Conservation (phyloP, 1,140 invertebrate genomes). For the Cyphomyrmex costatus region DNA sequence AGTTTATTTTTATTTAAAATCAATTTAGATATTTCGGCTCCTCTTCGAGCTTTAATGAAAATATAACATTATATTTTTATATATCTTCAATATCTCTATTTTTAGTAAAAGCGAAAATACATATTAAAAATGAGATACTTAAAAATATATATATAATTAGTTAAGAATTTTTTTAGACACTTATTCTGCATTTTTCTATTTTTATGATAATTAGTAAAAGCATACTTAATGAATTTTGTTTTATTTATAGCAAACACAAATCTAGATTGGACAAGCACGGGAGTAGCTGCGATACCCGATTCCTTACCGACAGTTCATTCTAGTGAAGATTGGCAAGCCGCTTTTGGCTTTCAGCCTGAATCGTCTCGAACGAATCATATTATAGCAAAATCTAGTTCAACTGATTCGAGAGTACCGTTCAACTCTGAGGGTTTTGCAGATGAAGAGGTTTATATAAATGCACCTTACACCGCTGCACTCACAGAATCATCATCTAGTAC, state of each 20-base stretch:
- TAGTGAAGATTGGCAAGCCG: constrained; percentile 88
- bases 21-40: too few relatives aligned
- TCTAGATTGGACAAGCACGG: constrained; percentile 86
- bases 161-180: not conserved
- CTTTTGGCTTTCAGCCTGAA: constrained; percentile 86
- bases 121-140: too few relatives aligned
- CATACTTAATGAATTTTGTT: constrained; percentile 59
- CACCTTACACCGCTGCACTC: constrained; percentile 77
- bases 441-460: constrained; percentile 82
- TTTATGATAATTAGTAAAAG: not conserved
- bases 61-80: too few relatives aligned
- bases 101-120: too few relatives aligned
- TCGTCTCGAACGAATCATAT: constrained; percentile 78
- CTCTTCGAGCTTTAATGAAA: too few relatives aligned
- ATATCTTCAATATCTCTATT: too few relatives aligned
- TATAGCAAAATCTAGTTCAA: constrained; percentile 79
- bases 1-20: too few relatives aligned
- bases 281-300: constrained; percentile 86
- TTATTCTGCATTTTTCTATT: not conserved
- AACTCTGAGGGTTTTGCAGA: constrained; percentile 82
- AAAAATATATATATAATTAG: too few relatives aligned
- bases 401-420: constrained; percentile 81
- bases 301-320: constrained; percentile 87
- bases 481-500: constrained; percentile 75
- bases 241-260: constrained; percentile 76